Evolutionary conservation across 2,113 vertebrate genomes (phyloP), one percentile per base, ranked within the genome.

Genomic region (Malaclemys terrapin): DNA sequence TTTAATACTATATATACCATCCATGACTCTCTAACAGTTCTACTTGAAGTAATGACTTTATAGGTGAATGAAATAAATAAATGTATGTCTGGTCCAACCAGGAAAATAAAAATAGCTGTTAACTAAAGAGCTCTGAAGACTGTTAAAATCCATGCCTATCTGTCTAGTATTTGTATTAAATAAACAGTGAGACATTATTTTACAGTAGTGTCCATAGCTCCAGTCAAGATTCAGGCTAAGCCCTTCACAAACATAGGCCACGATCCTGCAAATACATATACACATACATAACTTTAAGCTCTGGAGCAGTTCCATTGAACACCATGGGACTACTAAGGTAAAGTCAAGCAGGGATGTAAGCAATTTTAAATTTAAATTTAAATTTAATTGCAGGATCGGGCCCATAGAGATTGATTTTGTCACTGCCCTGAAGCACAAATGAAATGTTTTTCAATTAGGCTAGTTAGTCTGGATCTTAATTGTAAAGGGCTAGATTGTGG

Each of bases 401-500:
- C n/a, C 62, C 4, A 1, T 0, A 3, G 19, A 25, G 0, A 0
- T 0, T 54, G 31, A 5, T 57, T 0, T 0, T 10, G 25, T 78
- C 78, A 84, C 35, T 62, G 38, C 2, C 1, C 35, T 82, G n/a
- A n/a, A 72, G 24, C 0, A 9, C 45, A 17, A 72, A 45, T 14
- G 29, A 45, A 85, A 52, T 4, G 2, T 56, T 93, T 10, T 20
- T 2, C 1, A 0, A 12, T 6, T 49, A 3, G 0, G 5, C 56
- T 42, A 57, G 14, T 45, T 17, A 56, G n/a, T 42, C 38, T 45
- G 16, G 53, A 27, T 76, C 22, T 16, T 1, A n/a, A 13, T 9
- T 69, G 93, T 56, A 65, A 50, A 82, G 31, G 17, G 42, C n/a
- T 84, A 54, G 45, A 20, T 1, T 54, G 22, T 13, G 85, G 22